Base-by-base conservation (phyloP, 2,888 invertebrate genomes). In the Eristalinus sepulchralis region DNA sequence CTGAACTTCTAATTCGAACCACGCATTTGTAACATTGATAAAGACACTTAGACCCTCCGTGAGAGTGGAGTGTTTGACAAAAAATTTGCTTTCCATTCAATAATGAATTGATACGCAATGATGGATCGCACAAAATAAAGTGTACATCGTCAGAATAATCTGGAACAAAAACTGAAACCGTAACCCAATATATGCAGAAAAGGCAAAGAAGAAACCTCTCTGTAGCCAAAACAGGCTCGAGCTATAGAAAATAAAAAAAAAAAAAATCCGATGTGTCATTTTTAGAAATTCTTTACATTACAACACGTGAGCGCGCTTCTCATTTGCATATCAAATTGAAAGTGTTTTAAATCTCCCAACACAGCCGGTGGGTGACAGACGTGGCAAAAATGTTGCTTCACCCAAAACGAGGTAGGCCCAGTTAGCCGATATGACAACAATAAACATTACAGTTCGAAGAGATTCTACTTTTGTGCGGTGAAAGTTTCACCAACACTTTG, bases 241-340 rank as follows among this genome's bases (percentile, higher is more conserved):
- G 1, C n/a, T 13, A 39, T 6, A n/a, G n/a, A 6, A 4, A 6
- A n/a, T n/a, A n/a, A 39, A n/a, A n/a, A n/a, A 39, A n/a, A 39
- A 47, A 5, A 2, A 0, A 47, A 27, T 3, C 47, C 17, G 47
- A 1, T 8, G 8, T 17, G 47, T 47, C 47, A 47, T n/a, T 47
- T 36, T n/a, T 62, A 72, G 72, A 72, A 72, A 72, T 72, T 72
- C 63, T 72, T 53, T 55, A 24, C 34, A 55, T 63, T 73, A 63
- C 33, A 22, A n/a, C 72, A 72, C 72, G 72, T 72, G 8, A 47
- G 22, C 55, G 22, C 55, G 20, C 24, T 31, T 22, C 24, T 53
- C 10, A 73, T 73, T 73, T 64, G 11, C 73, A 73, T 73, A 73
- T 33, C 31, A 17, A 20, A 39, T 62, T 72, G 53, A 36, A 1